phyloP scores from a whole-genome alignment of 2,797 vertebrate species.

The Crypturellus tataupa region DNA sequence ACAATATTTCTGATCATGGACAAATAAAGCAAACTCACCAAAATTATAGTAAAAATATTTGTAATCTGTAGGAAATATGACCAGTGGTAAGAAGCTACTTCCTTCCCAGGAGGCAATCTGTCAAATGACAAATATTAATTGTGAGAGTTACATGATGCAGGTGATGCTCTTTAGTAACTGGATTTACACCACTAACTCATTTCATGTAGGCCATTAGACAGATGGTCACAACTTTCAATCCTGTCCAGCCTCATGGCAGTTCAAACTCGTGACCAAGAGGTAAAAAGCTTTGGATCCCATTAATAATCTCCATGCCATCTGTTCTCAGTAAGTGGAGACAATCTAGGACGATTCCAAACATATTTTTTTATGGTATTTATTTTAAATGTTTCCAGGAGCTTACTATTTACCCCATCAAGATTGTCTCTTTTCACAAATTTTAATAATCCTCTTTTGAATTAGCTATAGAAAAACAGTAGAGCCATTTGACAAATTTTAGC shows the following conservation, averaged over 20 bases:
- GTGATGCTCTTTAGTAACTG: conserved; percentile 54
- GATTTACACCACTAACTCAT: conserved; percentile 17
- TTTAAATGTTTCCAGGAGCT: conserved; percentile 52
- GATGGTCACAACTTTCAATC: conserved; percentile 69
- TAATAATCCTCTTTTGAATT: neutral
- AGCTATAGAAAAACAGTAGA: neutral
- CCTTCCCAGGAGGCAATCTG: neutral
- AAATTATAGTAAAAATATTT: rapidly evolving
- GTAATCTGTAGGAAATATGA: neutral
- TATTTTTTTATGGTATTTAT: conserved; percentile 53
- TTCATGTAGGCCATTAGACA: conserved; percentile 60
- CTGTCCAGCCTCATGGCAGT: conserved; percentile 43
- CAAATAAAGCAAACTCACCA: neutral
- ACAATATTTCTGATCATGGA: neutral
- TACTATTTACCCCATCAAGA: conserved; percentile 1
- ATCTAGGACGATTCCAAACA: conserved; percentile 45
- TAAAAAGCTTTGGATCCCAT: conserved; percentile 63
- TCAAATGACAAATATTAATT: conserved; percentile 16
- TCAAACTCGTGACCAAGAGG: conserved; percentile 44
- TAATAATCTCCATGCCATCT: conserved; percentile 64
- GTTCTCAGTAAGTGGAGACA: conserved; percentile 45
- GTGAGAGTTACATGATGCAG: conserved; percentile 23
- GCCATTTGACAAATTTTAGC: neutral
- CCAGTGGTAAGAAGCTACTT: neutral
- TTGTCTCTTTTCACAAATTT: neutral